Evolutionary conservation across 2,113 vertebrate species (phyloP).

Genomic region (Sinosuthora webbiana): DNA sequence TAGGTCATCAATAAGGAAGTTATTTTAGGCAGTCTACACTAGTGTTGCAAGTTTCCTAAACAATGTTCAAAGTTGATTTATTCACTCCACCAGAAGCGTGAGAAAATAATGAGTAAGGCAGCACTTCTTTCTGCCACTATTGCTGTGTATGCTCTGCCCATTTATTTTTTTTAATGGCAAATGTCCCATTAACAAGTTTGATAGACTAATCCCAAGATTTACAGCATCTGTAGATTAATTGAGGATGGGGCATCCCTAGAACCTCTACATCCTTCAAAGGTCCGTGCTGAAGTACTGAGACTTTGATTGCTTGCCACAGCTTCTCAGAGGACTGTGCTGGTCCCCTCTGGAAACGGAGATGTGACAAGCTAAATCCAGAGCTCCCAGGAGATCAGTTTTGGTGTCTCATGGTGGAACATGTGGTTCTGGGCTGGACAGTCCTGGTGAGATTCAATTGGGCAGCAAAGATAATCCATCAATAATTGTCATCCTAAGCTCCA

Average conservation of each 20-base stretch:
- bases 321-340: background rate
- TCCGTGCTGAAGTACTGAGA: background rate
- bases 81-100: background rate
- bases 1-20: background rate
- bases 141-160: fast-evolving
- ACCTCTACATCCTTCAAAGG: background rate
- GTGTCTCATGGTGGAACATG: background rate
- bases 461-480: background rate
- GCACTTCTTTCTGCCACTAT: background rate
- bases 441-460: background rate
- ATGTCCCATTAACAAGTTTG: background rate
- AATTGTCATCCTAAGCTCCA: background rate
- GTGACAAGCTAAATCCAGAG: background rate
- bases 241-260: background rate
- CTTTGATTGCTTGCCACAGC: background rate
- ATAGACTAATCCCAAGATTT: background rate
- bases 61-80: background rate
- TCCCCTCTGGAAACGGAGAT: background rate
- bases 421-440: background rate
- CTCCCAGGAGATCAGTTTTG: background rate
- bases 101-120: background rate
- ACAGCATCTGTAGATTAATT: background rate
- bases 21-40: background rate
- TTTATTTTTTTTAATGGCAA: background rate
- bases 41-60: background rate